A percentile compares a stretch with the other conserved stretches of the same genome.
Evolutionary conservation across 2,888 invertebrate species (phyloP).

Genomic region (Cantharis lateralis): DNA sequence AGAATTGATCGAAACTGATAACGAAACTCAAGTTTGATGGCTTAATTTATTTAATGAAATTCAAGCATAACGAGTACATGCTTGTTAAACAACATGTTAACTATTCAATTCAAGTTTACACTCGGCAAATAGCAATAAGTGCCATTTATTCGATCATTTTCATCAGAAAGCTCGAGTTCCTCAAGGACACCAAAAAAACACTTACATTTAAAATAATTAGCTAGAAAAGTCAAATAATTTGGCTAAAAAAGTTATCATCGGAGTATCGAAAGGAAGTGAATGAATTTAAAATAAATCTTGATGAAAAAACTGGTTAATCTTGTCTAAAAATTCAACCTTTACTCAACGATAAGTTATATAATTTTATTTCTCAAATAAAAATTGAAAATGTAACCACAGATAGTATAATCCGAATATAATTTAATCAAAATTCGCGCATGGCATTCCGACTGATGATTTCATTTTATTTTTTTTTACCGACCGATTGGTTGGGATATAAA

Average conservation of each 20-base stretch:
- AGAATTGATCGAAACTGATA: constrained; percentile 34
- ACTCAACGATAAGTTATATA: constrained; percentile 6
- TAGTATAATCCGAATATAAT: neutral
- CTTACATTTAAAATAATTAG: neutral
- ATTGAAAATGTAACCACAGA: neutral
- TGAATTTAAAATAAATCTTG: constrained; percentile 21
- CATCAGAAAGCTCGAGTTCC: neutral
- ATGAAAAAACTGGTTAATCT: constrained; percentile 20
- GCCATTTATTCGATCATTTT: neutral
- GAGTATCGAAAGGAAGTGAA: constrained; percentile 11
- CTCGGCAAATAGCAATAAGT: neutral
- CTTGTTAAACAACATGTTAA: neutral
- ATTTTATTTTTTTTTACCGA: neutral
- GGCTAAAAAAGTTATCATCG: neutral
- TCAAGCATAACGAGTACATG: neutral
- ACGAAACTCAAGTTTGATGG: constrained; percentile 23
- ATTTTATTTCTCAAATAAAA: constrained; percentile 10
- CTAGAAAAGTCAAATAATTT: neutral
- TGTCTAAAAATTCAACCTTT: constrained; percentile 18
- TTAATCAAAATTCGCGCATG: constrained; percentile 4
- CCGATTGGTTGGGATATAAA: neutral
- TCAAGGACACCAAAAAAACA: neutral
- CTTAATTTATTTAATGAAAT: constrained; percentile 30
- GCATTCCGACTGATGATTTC: neutral
- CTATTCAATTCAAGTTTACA: neutral